These are phyloP conservation scores for Charadrius vociferus DNA, from an alignment of 2,113 vertebrate species.

Conservation along the genomic window DNA sequence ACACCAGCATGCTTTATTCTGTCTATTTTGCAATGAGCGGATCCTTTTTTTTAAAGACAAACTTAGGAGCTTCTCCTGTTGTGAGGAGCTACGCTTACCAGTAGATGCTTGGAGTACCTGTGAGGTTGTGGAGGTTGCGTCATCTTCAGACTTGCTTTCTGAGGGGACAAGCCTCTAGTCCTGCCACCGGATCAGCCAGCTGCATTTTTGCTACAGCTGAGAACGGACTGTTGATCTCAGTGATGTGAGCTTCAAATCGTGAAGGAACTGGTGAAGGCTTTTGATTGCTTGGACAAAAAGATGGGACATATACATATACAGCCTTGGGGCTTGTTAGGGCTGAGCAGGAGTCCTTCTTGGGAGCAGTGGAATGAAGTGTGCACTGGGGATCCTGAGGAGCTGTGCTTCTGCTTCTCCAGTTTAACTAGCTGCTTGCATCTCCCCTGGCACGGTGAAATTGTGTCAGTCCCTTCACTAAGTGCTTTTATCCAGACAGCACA, in stretches of 20 bases:
- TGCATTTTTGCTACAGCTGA: background rate
- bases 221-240: background rate
- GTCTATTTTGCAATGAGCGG: background rate
- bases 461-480: background rate
- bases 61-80: background rate
- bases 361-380: background rate
- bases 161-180: background rate
- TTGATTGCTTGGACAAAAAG: background rate
- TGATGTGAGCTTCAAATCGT: background rate
- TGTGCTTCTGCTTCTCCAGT: background rate
- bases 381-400: background rate
- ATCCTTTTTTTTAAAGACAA: background rate
- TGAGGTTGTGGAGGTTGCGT: background rate
- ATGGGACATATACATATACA: fast-evolving
- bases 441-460: fast-evolving
- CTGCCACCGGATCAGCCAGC: background rate
- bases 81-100: background rate
- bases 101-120: background rate
- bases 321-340: background rate
- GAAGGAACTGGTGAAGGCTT: background rate
- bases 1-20: background rate
- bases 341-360: background rate
- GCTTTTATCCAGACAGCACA: background rate
- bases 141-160: background rate
- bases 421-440: background rate